Percentiles rank a stretch among this genome's conserved stretches.
Evolutionary conservation across 2,797 vertebrate species (phyloP).

Genomic region (Xenops minutus): DNA sequence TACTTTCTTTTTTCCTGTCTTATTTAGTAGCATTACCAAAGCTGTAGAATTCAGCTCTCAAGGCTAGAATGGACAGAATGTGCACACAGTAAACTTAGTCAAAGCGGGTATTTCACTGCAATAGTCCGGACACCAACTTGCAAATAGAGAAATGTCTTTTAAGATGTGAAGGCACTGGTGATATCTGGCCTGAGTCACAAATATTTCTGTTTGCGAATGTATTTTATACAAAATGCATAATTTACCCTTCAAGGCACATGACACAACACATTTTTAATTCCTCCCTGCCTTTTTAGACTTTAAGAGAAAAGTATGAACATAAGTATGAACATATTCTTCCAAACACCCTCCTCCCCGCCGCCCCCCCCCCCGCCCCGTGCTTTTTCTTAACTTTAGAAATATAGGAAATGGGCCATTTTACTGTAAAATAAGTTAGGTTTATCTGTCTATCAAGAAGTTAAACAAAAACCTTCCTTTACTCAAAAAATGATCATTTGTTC

Average conservation of each 20-base stretch:
- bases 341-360: too few species aligned
- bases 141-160: neutral
- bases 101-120: neutral
- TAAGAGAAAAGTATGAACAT: neutral
- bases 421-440: neutral
- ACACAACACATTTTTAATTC: neutral
- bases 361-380: neutral
- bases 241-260: neutral
- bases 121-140: neutral
- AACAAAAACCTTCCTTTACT: neutral
- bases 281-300: neutral
- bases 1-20: neutral
- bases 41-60: neutral
- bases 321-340: neutral
- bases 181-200: neutral
- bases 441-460: neutral
- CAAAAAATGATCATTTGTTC: neutral
- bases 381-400: neutral
- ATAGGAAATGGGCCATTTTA: neutral
- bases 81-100: neutral
- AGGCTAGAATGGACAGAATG: neutral
- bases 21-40: neutral
- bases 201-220: neutral
- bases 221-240: neutral
- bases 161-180: neutral